Conservation (phyloP, 2,888 invertebrate genomes). For the Watsonalla cultraria region DNA sequence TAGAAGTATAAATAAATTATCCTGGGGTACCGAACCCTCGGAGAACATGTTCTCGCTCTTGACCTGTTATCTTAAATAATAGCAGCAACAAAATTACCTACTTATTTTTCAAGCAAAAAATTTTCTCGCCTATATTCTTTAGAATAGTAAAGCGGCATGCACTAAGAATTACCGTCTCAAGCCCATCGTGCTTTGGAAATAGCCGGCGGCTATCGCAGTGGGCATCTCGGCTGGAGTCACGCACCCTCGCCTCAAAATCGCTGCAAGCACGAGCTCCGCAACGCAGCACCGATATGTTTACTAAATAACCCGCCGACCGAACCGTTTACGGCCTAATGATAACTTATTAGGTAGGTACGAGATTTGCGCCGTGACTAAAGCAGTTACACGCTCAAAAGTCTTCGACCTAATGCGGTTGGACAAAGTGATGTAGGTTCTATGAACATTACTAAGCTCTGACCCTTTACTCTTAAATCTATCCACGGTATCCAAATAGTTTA, state of each 20-base stretch:
- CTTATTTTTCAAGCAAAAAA: neutral
- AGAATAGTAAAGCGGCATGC: conserved; percentile 14
- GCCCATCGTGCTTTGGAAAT: conserved; percentile 38
- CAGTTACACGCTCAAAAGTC: neutral
- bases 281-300: conserved; percentile 11
- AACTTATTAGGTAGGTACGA: neutral
- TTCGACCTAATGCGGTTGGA: neutral
- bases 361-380: neutral
- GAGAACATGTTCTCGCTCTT: too few species aligned
- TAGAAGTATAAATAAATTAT: too few species aligned
- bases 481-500: too few species aligned
- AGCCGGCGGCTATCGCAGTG: conserved; percentile 39
- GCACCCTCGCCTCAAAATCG: conserved; percentile 38
- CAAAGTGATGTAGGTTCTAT: neutral
- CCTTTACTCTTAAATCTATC: too few species aligned
- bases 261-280: conserved; percentile 18
- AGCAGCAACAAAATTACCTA: too few species aligned
- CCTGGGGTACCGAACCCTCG: too few species aligned
- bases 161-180: conserved; percentile 22
- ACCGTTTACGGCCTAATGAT: conserved; percentile 1
- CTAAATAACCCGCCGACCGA: conserved; percentile 1
- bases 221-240: conserved; percentile 46
- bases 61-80: too few species aligned
- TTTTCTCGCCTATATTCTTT: neutral
- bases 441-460: neutral